These are phyloP conservation scores for Chlorodrepanis virens DNA, from an alignment of 2,113 vertebrate species.

Conservation along the genomic window DNA sequence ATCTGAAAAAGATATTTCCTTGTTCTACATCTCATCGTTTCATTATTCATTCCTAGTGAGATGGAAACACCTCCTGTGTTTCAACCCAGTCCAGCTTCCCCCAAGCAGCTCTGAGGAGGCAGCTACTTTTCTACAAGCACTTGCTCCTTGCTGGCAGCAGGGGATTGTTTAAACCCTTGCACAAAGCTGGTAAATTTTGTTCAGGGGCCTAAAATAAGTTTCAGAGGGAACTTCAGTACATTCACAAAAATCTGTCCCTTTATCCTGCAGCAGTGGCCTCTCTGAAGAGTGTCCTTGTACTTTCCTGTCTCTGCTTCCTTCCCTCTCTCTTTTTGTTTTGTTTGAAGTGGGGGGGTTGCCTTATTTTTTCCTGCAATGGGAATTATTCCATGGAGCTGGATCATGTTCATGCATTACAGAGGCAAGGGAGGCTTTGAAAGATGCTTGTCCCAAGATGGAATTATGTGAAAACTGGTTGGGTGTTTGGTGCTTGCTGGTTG, in stretches of 20 bases:
- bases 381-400: not conserved
- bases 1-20: not conserved
- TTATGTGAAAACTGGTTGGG: not conserved
- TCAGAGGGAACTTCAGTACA: not conserved
- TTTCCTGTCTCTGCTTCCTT: constrained; percentile 49
- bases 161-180: not conserved
- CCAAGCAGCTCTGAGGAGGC: not conserved
- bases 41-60: not conserved
- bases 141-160: not conserved
- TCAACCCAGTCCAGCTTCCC: not conserved
- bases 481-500: not conserved
- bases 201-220: not conserved
- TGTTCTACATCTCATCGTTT: not conserved
- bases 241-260: not conserved
- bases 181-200: not conserved
- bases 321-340: not conserved
- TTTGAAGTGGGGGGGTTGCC: not conserved
- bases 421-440: not conserved
- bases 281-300: not conserved
- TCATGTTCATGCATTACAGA: not conserved
- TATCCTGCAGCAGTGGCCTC: not conserved
- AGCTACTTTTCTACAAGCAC: not conserved
- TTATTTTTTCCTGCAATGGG: not conserved
- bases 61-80: not conserved
- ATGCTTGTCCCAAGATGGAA: not conserved